Percentiles rank a stretch among this genome's conserved stretches.
Conservation (phyloP, 1,140 invertebrate species). For the Camponotus pennsylvanicus region DNA sequence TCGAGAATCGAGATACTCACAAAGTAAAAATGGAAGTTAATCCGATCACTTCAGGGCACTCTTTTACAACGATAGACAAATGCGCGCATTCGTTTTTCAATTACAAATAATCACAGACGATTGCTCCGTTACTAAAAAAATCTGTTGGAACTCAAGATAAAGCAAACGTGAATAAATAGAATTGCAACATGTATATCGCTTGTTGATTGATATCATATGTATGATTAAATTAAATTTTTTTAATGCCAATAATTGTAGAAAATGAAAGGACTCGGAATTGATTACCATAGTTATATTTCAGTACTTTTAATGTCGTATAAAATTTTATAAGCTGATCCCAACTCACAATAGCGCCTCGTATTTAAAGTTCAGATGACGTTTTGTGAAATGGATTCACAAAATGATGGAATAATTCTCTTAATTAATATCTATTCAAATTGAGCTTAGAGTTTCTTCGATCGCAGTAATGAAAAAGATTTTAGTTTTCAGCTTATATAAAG, state of each 20-base stretch:
- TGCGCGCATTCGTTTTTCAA: constrained; percentile 30
- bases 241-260: background rate
- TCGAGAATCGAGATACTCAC: constrained; percentile 40
- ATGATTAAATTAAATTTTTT: background rate
- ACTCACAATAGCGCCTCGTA: background rate
- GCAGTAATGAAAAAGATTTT: constrained; percentile 23
- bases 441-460: constrained; percentile 22
- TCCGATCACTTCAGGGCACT: constrained; percentile 27
- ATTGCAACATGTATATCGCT: background rate
- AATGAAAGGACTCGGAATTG: background rate
- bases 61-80: constrained; percentile 35
- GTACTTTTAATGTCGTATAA: background rate
- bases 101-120: constrained; percentile 33
- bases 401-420: constrained; percentile 21
- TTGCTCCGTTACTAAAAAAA: constrained; percentile 37
- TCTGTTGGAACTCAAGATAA: constrained; percentile 15
- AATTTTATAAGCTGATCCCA: background rate
- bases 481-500: background rate
- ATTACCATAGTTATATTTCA: background rate
- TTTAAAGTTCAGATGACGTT: constrained; percentile 6
- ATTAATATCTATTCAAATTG: constrained; percentile 42
- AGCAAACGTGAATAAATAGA: constrained; percentile 26
- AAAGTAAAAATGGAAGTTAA: constrained; percentile 45
- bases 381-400: background rate
- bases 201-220: constrained; percentile 11